Base-by-base conservation (phyloP, 2,797 vertebrate genomes). In the Sarcophilus harrisii region DNA sequence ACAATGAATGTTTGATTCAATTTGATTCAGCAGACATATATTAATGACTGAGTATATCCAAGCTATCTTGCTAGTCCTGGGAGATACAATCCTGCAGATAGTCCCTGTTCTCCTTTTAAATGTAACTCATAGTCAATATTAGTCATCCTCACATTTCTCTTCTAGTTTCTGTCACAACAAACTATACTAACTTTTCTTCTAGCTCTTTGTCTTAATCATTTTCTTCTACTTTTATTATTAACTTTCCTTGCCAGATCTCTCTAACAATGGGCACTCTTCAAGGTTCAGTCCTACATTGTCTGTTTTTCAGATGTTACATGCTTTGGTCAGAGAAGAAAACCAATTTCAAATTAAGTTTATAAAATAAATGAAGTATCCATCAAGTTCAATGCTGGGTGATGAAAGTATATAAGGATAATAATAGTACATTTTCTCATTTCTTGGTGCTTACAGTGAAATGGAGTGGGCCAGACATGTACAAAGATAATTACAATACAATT, bases 31-130 rank as follows among this genome's bases (percentile, higher is more conserved):
- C 38, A 62, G 49, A 66, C 58, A 94, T 87, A 90, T 55, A 24
- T 60, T 94, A 91, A 94, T 90, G 90, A 96, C 52, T 93, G 95
- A 95, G 91, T 45, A 5, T n/a, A 28, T 38, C 90, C 95, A 57
- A 0, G 57, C 30, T 18, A 13, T 5, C 58, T 91, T 62, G 60
- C 29, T 11, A 90, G 93, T 52, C 13, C 5, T 10, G 58, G 55
- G 49, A 73, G 32, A 66, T n/a, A 4, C 38, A 60, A 93, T 52
- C 30, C 54, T 1, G 13, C 13, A n/a, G 32, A 66, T 4, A n/a
- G 32, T 14, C 62, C 10, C 90, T 21, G 81, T 90, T 45, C 58
- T 94, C 92, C 59, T 52, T 91, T 32, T 81, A 95, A 91, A 29
- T 9, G 18, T 62, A 32, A 32, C 12, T 32, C 30, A 66, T 5